Percentiles rank a stretch among this genome's conserved stretches.
Conservation (phyloP, 2,113 vertebrate species). For the Galemys pyrenaicus region DNA sequence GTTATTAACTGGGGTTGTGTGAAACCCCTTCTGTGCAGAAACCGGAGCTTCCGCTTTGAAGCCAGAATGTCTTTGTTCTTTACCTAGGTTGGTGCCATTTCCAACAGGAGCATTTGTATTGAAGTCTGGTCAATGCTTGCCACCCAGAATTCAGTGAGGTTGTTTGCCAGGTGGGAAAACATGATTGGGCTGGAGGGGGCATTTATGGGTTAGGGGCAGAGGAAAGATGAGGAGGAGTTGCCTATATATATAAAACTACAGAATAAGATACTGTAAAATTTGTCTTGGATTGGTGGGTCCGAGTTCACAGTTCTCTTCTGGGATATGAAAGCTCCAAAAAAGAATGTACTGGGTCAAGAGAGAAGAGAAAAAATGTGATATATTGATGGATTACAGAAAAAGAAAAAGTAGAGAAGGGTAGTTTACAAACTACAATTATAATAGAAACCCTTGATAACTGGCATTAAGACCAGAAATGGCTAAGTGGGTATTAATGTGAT, state of each 20-base stretch:
- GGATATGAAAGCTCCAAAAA: neutral
- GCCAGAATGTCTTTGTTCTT: conserved; percentile 92
- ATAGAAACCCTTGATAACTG: neutral
- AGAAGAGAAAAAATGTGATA: neutral
- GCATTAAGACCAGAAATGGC: neutral
- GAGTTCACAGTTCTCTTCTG: neutral
- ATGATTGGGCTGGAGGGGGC: conserved; percentile 62
- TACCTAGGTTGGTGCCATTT: conserved; percentile 91
- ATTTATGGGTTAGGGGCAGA: conserved; percentile 54
- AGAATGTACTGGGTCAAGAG: neutral
- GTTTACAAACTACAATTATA: neutral
- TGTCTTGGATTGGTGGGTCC: neutral
- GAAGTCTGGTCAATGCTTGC: conserved; percentile 83
- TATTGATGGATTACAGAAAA: neutral
- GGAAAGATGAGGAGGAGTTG: conserved; percentile 39
- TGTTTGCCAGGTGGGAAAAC: conserved; percentile 80
- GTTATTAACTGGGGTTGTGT: conserved; percentile 77
- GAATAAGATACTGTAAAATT: neutral
- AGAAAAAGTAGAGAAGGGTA: neutral
- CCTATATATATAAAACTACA: neutral
- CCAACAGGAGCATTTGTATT: conserved; percentile 91
- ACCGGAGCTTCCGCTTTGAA: conserved; percentile 88
- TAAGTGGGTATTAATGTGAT: neutral
- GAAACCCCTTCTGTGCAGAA: conserved; percentile 84
- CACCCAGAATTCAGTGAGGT: conserved; percentile 90